Evolutionary conservation across 1,140 invertebrate species (phyloP), one percentile per base, ranked within the genome.

Genomic region (Zaprionus taronus): DNA sequence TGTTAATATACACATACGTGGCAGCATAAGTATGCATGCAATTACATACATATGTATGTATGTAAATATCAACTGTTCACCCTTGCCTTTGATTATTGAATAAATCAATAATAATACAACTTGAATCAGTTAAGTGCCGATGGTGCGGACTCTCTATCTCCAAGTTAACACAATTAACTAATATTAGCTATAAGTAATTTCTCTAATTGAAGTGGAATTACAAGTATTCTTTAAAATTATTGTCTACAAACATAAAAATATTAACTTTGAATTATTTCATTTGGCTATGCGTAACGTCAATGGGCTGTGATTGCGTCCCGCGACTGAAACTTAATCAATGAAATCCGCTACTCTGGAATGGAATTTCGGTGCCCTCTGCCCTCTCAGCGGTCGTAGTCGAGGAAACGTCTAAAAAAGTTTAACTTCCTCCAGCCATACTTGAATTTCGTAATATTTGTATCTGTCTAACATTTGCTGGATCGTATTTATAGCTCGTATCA

Each of bases 211-310:
- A 24, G 73, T 71, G 47, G 55, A 68, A 71, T 58, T 24, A 51
- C 11, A 4, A 63, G 41, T 60, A 38, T 67, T 70, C 4, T 64
- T 79, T 72, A 72, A 84, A 89, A 90, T 90, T 89, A 89, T 90
- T 89, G 84, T 89, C 84, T 89, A 89, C 85, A 84, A 90, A 89
- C 81, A 84, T 89, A 86, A 65, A 70, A 20, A 73, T 58, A 80
- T 75, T 69, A 87, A 80, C 70, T 69, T 49, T 56, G 67, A 74
- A 56, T 71, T 68, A 51, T 12, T 44, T 34, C 34, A 24, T 72
- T 64, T 79, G 66, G 67, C 67, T 66, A 62, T 66, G 51, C 53
- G 66, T 38, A 57, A 41, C 31, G 24, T 58, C 31, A 49, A 26
- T 66, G 57, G n/a, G 47, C 61, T 28, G 2, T 4, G 24, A 1